These are phyloP conservation scores for Steinernema carpocapsae DNA, from an alignment of 2,888 invertebrate species.

Conservation along the genomic window DNA sequence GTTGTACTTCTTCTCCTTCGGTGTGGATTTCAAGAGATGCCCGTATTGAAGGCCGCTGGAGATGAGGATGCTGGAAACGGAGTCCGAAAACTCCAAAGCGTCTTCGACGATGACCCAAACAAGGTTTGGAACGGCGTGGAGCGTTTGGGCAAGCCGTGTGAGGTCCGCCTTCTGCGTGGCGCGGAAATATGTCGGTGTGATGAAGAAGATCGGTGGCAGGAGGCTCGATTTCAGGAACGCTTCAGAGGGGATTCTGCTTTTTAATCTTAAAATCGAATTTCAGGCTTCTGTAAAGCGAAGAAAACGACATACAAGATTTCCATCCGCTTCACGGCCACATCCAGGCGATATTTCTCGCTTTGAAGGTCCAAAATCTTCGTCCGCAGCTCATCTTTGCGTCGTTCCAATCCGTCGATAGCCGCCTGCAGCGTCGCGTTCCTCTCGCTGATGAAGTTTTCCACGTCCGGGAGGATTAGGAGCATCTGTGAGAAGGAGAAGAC, in stretches of 20 bases:
- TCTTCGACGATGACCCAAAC: slow-evolving; percentile 86
- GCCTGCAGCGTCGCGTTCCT: slow-evolving; percentile 38
- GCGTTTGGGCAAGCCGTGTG: slow-evolving; percentile 79
- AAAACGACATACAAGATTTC: slow-evolving; percentile 50
- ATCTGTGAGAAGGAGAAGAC: no score
- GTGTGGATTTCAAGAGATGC: slow-evolving; percentile 62
- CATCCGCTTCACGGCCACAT: slow-evolving; percentile 44
- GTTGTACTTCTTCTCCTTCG: slow-evolving; percentile 60
- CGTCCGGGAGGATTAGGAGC: slow-evolving; percentile 45
- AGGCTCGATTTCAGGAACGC: slow-evolving; percentile 41
- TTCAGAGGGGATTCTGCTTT: slow-evolving; percentile 55
- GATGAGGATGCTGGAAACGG: slow-evolving; percentile 51
- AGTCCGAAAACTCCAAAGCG: slow-evolving; percentile 69
- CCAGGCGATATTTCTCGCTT: slow-evolving; percentile 49
- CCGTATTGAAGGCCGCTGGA: slow-evolving; percentile 51
- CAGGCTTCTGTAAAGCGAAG: no score
- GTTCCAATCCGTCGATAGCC: background rate
- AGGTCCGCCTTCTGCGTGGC: slow-evolving; percentile 81
- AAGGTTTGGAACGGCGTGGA: slow-evolving; percentile 78
- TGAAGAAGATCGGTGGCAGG: slow-evolving; percentile 74
- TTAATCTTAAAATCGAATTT: slow-evolving; percentile 48
- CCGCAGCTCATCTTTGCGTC: slow-evolving; percentile 54
- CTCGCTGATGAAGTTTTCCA: slow-evolving; percentile 58
- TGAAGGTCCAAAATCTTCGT: slow-evolving; percentile 54
- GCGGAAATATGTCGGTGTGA: slow-evolving; percentile 79